These are phyloP conservation scores for Etia nguti DNA, from an alignment of 2,113 vertebrate species.

Conservation along the genomic window DNA sequence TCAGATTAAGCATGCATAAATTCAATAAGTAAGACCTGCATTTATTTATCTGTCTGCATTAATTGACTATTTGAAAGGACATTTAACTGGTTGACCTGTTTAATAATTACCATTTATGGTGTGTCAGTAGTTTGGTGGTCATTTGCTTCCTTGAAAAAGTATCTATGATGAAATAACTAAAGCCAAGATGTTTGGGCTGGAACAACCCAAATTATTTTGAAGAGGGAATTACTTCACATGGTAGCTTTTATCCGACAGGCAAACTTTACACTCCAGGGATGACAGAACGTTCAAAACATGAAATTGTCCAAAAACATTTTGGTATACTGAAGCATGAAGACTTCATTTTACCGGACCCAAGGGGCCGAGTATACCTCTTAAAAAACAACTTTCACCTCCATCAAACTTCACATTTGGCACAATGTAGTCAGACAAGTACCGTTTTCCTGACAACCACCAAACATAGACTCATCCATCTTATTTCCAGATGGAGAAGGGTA, in stretches of 20 bases:
- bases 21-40: neutral
- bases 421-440: neutral
- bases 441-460: neutral
- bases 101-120: neutral
- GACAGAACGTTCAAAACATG: neutral
- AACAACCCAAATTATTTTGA: neutral
- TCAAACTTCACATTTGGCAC: neutral
- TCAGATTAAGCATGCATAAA: neutral
- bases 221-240: neutral
- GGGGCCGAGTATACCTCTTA: neutral
- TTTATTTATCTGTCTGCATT: neutral
- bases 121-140: neutral
- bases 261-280: neutral
- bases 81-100: neutral
- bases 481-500: neutral
- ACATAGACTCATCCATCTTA: neutral
- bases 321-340: neutral
- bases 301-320: neutral
- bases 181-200: neutral
- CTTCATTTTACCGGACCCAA: neutral
- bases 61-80: neutral
- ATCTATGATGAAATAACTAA: neutral
- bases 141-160: neutral
- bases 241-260: neutral
- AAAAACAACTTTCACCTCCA: neutral